These are phyloP conservation scores for Aphaenogaster rudis DNA, from an alignment of 1,140 invertebrate species.

Conservation along the genomic window DNA sequence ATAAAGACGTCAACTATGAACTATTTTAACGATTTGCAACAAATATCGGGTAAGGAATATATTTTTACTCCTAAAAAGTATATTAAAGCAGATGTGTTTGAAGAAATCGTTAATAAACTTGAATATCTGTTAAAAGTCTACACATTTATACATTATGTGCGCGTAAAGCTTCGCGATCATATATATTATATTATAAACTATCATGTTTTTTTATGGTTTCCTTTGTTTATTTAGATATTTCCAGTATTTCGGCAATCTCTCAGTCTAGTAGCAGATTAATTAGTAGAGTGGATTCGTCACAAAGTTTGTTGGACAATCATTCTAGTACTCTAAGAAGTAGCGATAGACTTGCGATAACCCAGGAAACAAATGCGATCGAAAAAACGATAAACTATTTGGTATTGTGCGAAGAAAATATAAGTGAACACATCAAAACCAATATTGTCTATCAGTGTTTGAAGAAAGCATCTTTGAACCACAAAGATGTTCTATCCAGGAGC, in stretches of 20 bases:
- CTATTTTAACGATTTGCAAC: constrained; percentile 72
- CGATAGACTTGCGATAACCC: constrained; percentile 13
- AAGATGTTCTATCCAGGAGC: constrained; percentile 52
- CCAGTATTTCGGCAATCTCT: constrained; percentile 75
- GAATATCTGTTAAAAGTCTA: not conserved
- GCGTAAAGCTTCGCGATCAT: not conserved
- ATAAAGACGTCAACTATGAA: constrained; percentile 61
- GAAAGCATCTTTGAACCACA: constrained; percentile 56
- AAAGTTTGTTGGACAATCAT: constrained; percentile 65
- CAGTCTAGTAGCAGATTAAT: constrained; percentile 62
- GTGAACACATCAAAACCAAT: constrained; percentile 70
- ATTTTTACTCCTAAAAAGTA: not conserved
- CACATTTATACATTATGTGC: not conserved
- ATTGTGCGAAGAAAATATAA: constrained; percentile 74
- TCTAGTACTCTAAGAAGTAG: constrained; percentile 53
- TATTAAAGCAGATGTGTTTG: not conserved
- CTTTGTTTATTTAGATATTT: constrained; percentile 74
- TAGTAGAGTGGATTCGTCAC: constrained; percentile 67
- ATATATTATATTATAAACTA: not conserved
- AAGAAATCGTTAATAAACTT: constrained; percentile 32
- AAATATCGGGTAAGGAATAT: constrained; percentile 73
- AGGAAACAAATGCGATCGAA: constrained; percentile 57
- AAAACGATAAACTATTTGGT: constrained; percentile 64
- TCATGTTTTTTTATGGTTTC: not conserved
- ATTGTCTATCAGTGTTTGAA: constrained; percentile 75